A percentile compares a stretch with the other conserved stretches of the same genome.
These are phyloP conservation scores for Paramuricea clavata DNA, from an alignment of 92 coral and sea anemone species.

Conservation along the genomic window DNA sequence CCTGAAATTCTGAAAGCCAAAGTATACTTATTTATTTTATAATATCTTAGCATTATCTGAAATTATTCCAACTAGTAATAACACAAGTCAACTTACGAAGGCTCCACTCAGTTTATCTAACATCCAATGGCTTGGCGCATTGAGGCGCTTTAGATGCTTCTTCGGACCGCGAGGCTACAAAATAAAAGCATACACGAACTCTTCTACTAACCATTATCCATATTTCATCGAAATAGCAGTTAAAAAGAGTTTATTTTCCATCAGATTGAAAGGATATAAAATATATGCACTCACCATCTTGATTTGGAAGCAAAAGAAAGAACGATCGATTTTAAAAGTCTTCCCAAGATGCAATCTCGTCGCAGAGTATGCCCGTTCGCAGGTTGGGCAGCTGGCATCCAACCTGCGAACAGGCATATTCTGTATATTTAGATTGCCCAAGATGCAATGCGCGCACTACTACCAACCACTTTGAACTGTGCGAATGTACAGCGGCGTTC, in stretches of 20 bases:
- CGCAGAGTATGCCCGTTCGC: no score
- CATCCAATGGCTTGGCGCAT: conserved; percentile 99
- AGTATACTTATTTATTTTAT: not conserved
- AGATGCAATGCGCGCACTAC: not conserved
- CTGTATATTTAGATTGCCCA: no score
- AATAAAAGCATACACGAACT: conserved; percentile 66
- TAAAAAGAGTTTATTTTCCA: not conserved
- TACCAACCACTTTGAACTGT: no score
- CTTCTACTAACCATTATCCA: conserved; percentile 40
- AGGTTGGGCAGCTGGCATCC: no score
- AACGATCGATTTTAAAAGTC: conserved; percentile 22
- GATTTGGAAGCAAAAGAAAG: conserved; percentile 42
- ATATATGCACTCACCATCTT: conserved; percentile 48
- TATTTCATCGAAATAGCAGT: conserved; percentile 11
- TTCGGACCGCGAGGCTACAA: conserved; percentile 99
- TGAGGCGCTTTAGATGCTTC: conserved; percentile 99
- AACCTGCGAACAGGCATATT: no score
- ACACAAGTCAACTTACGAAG: conserved; percentile 80
- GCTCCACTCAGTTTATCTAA: conserved; percentile 98
- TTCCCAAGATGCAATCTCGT: not conserved
- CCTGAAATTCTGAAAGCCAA: not conserved
- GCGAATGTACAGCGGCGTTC: not conserved
- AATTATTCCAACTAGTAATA: not conserved
- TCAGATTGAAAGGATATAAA: conserved; percentile 63
- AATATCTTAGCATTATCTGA: not conserved